phyloP scores from a whole-genome alignment of 2,113 vertebrate genomes.

The Phrynocephalus versicolor region DNA sequence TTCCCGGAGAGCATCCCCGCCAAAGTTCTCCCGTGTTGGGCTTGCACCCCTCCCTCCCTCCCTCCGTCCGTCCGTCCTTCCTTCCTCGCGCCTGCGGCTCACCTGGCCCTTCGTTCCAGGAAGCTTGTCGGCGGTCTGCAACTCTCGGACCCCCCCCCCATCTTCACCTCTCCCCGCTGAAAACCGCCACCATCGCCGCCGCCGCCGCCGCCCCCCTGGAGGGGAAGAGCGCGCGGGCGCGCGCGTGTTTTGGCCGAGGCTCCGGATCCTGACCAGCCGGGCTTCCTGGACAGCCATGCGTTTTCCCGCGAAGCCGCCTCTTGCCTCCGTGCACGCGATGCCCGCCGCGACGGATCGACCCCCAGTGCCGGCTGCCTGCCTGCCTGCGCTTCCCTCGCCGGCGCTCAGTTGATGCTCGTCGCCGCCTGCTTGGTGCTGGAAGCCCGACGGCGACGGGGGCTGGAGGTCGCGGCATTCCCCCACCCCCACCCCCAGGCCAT shows the following conservation, averaged over 20 bases:
- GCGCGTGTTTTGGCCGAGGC: slow-evolving; percentile 14
- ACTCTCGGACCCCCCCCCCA: too few relatives aligned
- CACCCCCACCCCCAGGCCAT: too few relatives aligned
- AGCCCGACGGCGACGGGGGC: slow-evolving; percentile 26
- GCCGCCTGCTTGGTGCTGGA: neutral
- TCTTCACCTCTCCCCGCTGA: neutral
- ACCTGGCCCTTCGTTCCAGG: slow-evolving; percentile 8
- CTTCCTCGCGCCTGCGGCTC: slow-evolving; percentile 43
- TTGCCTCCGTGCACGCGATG: slow-evolving; percentile 63
- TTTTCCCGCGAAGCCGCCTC: slow-evolving; percentile 64
- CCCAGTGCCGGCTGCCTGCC: slow-evolving; percentile 60
- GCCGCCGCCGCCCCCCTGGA: slow-evolving; percentile 11
- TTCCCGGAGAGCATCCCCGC: slow-evolving; percentile 40
- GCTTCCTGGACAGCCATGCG: slow-evolving; percentile 66
- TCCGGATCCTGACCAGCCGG: slow-evolving; percentile 43
- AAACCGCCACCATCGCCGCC: neutral
- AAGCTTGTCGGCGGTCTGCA: neutral
- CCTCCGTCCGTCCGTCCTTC: too few relatives aligned
- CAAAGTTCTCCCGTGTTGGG: slow-evolving; percentile 48
- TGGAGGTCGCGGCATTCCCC: slow-evolving; percentile 41
- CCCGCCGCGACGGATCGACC: slow-evolving; percentile 66
- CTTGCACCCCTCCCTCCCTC: slow-evolving; percentile 25
- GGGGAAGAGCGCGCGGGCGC: neutral
- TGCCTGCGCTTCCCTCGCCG: slow-evolving; percentile 66
- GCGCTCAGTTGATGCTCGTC: slow-evolving; percentile 71